phyloP scores from a whole-genome alignment of 2,113 vertebrate species.

The Plecturocebus donacophilus region DNA sequence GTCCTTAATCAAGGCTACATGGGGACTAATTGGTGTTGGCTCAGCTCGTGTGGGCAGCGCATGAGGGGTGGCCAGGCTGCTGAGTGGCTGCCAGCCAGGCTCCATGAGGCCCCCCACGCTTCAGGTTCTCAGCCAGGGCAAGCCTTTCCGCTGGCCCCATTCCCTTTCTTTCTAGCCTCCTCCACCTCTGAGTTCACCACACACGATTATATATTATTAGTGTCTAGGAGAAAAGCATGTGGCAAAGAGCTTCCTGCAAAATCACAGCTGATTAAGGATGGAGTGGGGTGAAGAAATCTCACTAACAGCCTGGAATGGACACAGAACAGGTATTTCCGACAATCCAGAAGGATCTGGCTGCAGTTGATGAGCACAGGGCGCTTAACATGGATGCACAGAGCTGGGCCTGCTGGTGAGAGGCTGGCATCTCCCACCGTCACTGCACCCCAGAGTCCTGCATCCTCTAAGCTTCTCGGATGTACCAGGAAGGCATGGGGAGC shows the following conservation, averaged over 20 bases:
- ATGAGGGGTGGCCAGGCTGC: rapidly evolving
- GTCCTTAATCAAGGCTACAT: neutral
- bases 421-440: rapidly evolving
- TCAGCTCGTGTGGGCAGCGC: neutral
- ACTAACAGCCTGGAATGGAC: neutral
- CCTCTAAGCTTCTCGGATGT: neutral
- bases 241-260: neutral
- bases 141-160: no score
- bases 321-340: neutral
- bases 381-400: neutral
- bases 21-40: neutral
- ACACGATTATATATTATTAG: neutral
- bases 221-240: neutral
- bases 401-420: neutral
- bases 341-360: neutral
- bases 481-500: no score
- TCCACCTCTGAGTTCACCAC: neutral
- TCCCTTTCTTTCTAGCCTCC: neutral
- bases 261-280: neutral
- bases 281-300: neutral
- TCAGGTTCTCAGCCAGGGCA: neutral
- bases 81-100: neutral
- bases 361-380: neutral
- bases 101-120: rapidly evolving
- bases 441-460: neutral